These are phyloP conservation scores for Semnornis frantzii DNA, from an alignment of 2,113 vertebrate genomes.

Conservation along the genomic window DNA sequence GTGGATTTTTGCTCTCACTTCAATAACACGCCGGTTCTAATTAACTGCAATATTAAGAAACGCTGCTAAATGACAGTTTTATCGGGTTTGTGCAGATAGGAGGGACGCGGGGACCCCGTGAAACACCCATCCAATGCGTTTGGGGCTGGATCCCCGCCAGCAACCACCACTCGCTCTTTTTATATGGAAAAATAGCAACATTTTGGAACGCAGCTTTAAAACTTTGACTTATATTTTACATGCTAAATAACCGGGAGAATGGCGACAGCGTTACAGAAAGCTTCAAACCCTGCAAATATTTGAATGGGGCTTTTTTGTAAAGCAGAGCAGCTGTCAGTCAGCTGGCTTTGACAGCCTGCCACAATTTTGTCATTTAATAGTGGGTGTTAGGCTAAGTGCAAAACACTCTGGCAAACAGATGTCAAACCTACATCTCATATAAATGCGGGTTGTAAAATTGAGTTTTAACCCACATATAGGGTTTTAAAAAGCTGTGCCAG, in stretches of 20 bases:
- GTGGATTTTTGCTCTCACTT: constrained; percentile 59
- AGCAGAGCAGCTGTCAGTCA: constrained; percentile 87
- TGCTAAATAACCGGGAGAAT: constrained; percentile 75
- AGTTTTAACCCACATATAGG: constrained; percentile 71
- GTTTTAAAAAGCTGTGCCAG: constrained; percentile 39
- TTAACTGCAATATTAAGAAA: constrained; percentile 56
- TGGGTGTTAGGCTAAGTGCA: constrained; percentile 82
- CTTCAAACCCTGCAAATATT: constrained; percentile 79
- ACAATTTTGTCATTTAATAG: constrained; percentile 82
- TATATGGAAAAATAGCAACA: constrained; percentile 74
- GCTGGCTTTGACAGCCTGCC: constrained; percentile 89
- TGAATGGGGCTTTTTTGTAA: constrained; percentile 78
- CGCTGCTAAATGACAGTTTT: constrained; percentile 52
- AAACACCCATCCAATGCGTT: neutral
- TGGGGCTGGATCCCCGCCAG: constrained; percentile 61
- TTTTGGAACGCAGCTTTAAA: constrained; percentile 75
- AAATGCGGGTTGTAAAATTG: constrained; percentile 74
- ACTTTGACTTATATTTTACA: constrained; percentile 79
- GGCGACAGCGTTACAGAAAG: constrained; percentile 72
- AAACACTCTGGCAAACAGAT: constrained; percentile 86
- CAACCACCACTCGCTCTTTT: constrained; percentile 57
- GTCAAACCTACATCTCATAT: constrained; percentile 80
- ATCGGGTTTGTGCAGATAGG: constrained; percentile 57
- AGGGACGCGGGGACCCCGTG: constrained; percentile 50
- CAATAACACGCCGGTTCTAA: constrained; percentile 39